Evolutionary conservation across 2,113 vertebrate species (phyloP), one percentile per base, ranked within the genome.

Genomic region (Megaptera novaeangliae): DNA sequence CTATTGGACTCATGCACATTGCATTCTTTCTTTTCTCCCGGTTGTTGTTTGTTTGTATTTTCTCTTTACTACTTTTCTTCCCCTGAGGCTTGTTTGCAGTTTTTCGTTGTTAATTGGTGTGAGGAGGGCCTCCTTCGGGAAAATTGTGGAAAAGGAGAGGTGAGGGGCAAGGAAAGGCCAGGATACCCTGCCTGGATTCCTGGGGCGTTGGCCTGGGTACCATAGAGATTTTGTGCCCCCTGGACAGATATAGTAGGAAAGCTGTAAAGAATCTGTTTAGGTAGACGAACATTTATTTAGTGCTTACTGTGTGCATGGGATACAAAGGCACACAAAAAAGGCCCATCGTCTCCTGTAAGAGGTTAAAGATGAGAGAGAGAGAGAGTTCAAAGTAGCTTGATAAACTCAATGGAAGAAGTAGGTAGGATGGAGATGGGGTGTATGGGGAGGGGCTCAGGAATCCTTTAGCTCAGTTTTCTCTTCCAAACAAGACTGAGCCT

Each of bases 161-260:
- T 4, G 39, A 81, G n/a, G 39, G 25, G 3, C 1, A 18, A n/a
- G 80, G 23, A 91, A 66, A 72, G 10, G 66, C 34, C 0, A 11
- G 59, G 41, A 21, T 29, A 4, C 12, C 17, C 41, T 29, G 68
- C 66, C 27, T 15, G 44, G 18, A 7, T 49, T 61, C 61, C 74
- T 14, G 34, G 52, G 46, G 57, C 8, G 27, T n/a, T 12, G 78
- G 68, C 61, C 44, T 5, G 21, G 31, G 55, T 8, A 68, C 39
- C n/a, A 0, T 3, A 6, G 3, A 21, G 57, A 74, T 11, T 49
- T 74, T 83, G 63, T 49, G 3, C 31, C 12, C 4, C 11, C 8
- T 20, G 66, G 57, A 55, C 23, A 1, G 10, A 31, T 10, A 1
- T 15, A n/a, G 3, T 18, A 41, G 82, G 25, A 41, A 81, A 29